These are phyloP conservation scores for Coleophora deauratella DNA, from an alignment of 2,888 invertebrate genomes.

Conservation along the genomic window DNA sequence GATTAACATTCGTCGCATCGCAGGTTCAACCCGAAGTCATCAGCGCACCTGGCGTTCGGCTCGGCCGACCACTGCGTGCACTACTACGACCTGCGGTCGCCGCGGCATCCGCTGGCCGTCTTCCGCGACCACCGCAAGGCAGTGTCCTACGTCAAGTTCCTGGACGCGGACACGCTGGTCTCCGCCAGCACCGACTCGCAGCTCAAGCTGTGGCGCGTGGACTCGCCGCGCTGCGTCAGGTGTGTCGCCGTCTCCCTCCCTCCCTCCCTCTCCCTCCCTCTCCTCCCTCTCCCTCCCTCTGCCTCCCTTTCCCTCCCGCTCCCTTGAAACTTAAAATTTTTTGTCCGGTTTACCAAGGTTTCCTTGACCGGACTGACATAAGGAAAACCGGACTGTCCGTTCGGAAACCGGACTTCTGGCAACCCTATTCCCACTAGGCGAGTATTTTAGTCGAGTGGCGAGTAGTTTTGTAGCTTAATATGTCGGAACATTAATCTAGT, in stretches of 20 bases:
- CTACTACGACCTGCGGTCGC: constrained; percentile 93
- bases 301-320: too few relatives aligned
- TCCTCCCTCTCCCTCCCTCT: too few relatives aligned
- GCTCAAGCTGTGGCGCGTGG: constrained; percentile 92
- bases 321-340: too few relatives aligned
- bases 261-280: too few relatives aligned
- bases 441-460: too few relatives aligned
- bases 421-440: too few relatives aligned
- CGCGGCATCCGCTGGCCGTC: constrained; percentile 85
- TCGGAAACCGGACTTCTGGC: too few relatives aligned
- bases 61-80: constrained; percentile 98
- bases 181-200: constrained; percentile 95
- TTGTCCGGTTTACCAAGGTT: too few relatives aligned
- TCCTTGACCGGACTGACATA: too few relatives aligned
- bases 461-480: too few relatives aligned
- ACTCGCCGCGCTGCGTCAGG: constrained; percentile 83
- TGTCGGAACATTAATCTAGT: too few relatives aligned
- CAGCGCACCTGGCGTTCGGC: constrained; percentile 93
- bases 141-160: constrained; percentile 94
- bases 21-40: constrained; percentile 71
- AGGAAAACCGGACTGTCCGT: too few relatives aligned
- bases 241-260: not conserved
- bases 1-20: not conserved
- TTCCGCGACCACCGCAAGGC: constrained; percentile 79
- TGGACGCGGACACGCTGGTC: constrained; percentile 88